Evolutionary conservation across 2,888 invertebrate genomes (phyloP).

Genomic region (Phortica okadai): DNA sequence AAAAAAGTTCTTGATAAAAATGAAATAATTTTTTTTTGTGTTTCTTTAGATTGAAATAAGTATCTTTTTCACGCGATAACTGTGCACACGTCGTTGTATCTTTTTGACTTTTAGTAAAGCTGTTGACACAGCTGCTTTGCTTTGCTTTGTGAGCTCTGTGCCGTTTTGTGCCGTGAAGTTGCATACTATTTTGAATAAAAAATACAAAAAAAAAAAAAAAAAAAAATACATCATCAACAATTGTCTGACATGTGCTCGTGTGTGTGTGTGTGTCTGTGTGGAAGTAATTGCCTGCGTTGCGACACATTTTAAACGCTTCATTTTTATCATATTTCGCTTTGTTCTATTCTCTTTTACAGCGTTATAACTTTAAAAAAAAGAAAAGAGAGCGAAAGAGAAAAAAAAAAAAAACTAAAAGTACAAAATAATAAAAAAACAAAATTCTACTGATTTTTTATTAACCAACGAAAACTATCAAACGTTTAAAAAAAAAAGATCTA

Average conservation of each 20-base stretch:
- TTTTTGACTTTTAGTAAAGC: conserved; percentile 26
- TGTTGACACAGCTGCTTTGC: conserved; percentile 52
- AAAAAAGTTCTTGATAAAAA: conserved; percentile 8
- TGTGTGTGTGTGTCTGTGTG: neutral
- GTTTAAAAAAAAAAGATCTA: conserved; percentile 1
- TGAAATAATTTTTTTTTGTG: conserved; percentile 21
- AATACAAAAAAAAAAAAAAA: neutral
- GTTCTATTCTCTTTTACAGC: conserved; percentile 61
- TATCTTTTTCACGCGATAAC: conserved; percentile 2
- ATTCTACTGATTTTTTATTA: conserved; percentile 32
- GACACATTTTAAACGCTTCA: conserved; percentile 28
- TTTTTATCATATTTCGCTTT: conserved; percentile 44
- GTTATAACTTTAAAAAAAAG: conserved; percentile 46
- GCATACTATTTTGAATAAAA: neutral
- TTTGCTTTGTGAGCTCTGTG: conserved; percentile 10
- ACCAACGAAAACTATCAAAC: conserved; percentile 31
- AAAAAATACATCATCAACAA: neutral
- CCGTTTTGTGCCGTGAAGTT: conserved; percentile 34
- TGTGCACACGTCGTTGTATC: conserved; percentile 25
- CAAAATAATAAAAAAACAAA: conserved; percentile 39
- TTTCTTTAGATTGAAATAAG: neutral
- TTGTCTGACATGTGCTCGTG: neutral
- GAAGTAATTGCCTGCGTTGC: neutral
- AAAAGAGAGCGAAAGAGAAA: conserved; percentile 47
- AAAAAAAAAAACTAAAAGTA: conserved; percentile 50